Conservation (phyloP, 2,113 vertebrate genomes). For the Centropus bengalensis region DNA sequence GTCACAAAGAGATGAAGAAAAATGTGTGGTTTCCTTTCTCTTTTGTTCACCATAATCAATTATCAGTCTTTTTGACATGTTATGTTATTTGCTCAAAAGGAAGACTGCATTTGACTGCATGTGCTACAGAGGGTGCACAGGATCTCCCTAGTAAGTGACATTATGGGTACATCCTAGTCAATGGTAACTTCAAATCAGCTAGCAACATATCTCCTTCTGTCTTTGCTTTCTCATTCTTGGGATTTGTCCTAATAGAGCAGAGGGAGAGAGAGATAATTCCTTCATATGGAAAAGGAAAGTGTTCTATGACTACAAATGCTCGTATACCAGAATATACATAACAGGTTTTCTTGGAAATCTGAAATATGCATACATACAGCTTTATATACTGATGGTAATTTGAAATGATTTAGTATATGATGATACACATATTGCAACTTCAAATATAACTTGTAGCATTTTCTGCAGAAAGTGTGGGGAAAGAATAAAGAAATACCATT, state of each 20-base stretch:
- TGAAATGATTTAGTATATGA: background rate
- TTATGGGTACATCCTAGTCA: background rate
- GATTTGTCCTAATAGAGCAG: background rate
- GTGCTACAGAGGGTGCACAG: background rate
- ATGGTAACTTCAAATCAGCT: background rate
- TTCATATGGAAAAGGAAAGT: background rate
- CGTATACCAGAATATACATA: background rate
- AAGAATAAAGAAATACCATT: background rate
- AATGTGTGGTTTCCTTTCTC: background rate
- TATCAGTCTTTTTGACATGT: background rate
- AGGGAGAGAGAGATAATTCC: background rate
- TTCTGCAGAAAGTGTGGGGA: background rate
- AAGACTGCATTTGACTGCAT: background rate
- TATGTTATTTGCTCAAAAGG: background rate
- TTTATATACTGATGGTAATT: background rate
- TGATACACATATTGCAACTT: background rate
- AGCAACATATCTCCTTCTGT: background rate
- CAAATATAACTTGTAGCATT: background rate
- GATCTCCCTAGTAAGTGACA: background rate
- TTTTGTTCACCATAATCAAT: background rate
- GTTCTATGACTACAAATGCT: background rate
- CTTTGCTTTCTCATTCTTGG: background rate
- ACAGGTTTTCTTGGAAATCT: background rate
- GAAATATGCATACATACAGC: background rate
- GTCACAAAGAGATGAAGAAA: background rate